These are phyloP conservation scores for chimpanzee (Pan troglodytes) DNA, from an alignment of 2,113 vertebrate species.

Conservation along the genomic window DNA sequence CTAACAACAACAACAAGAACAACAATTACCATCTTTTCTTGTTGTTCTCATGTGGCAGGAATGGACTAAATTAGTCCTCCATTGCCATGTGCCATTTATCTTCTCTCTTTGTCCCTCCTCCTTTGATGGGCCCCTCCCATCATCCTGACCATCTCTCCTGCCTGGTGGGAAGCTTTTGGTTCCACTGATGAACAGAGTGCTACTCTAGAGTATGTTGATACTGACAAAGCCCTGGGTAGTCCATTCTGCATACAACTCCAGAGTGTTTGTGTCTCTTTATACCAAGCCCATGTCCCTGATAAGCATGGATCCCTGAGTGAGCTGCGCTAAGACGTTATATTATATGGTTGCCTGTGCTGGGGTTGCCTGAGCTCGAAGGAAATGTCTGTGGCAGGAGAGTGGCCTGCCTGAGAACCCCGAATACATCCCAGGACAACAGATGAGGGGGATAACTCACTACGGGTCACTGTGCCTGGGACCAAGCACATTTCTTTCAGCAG, in stretches of 20 bases:
- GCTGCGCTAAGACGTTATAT: background rate
- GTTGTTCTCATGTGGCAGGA: background rate
- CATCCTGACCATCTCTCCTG: background rate
- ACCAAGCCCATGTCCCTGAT: too few species aligned
- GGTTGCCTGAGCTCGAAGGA: background rate
- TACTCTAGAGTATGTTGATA: background rate
- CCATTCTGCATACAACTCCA: rapidly evolving
- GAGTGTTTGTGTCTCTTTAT: background rate
- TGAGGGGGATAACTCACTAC: background rate
- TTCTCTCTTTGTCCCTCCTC: background rate
- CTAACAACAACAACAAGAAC: background rate
- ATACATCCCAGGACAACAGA: background rate
- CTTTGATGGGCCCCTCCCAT: background rate
- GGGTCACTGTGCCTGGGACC: background rate
- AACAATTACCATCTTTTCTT: background rate
- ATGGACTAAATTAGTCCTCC: background rate
- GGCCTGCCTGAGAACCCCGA: background rate
- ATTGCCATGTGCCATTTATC: rapidly evolving
- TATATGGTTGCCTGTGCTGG: too few species aligned
- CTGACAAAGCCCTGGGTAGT: background rate
- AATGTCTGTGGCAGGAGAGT: too few species aligned
- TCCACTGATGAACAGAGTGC: background rate
- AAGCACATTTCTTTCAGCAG: background rate
- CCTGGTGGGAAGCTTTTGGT: background rate
- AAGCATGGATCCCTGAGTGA: background rate